Conservation (phyloP, 2,113 vertebrate species). For the Empidonax alnorum region DNA sequence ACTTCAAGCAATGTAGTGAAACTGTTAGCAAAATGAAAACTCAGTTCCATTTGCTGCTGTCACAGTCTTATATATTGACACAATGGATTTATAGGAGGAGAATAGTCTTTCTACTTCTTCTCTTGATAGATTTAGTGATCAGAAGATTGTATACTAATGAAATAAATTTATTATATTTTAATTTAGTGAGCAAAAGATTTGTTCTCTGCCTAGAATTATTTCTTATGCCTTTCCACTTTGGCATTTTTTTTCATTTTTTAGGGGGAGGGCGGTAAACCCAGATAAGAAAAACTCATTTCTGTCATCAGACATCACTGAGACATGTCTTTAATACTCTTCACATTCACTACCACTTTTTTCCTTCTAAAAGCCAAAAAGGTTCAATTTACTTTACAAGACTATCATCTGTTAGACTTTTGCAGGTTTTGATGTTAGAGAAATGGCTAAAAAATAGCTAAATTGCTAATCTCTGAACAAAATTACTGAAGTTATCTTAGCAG, state of each 20-base stretch:
- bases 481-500: not conserved
- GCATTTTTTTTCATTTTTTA: not conserved
- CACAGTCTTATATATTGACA: not conserved
- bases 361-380: not conserved
- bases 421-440: not conserved
- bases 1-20: not conserved
- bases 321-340: not conserved
- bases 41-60: not conserved
- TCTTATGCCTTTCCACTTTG: not conserved
- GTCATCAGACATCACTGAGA: not conserved
- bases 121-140: not conserved
- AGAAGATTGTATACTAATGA: not conserved
- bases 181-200: not conserved
- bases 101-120: not conserved
- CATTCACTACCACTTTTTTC: not conserved
- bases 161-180: not conserved
- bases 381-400: not conserved
- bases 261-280: not conserved
- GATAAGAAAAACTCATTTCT: not conserved
- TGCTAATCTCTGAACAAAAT: not conserved
- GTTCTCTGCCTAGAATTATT: not conserved
- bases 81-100: not conserved
- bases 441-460: not conserved
- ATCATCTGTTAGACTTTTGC: not conserved
- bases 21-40: not conserved